These are phyloP conservation scores for Drosophila repletoides DNA, from an alignment of 1,140 invertebrate species.

Conservation along the genomic window DNA sequence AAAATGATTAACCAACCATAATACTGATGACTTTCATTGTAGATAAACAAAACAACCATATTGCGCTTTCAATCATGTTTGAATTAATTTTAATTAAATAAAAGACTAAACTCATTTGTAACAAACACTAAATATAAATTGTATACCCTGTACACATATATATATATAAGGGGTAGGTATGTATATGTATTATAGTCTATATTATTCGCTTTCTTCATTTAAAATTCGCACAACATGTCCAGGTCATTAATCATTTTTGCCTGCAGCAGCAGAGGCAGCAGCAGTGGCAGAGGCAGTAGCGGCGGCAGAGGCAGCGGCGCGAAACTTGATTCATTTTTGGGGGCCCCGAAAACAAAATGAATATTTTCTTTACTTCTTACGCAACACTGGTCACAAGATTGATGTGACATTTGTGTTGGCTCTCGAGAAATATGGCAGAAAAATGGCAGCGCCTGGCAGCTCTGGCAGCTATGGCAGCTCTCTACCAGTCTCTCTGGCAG, in stretches of 20 bases:
- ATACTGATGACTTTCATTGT: not conserved
- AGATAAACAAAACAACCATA: not conserved
- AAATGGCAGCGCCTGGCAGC: constrained; percentile 68
- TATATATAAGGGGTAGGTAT: too few species aligned
- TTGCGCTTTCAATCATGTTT: not conserved
- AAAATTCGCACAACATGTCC: constrained; percentile 60
- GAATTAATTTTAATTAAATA: constrained; percentile 5
- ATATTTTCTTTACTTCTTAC: constrained; percentile 76
- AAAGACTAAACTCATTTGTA: not conserved
- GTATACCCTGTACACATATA: not conserved
- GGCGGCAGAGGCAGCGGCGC: constrained; percentile 5
- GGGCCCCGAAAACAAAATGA: constrained; percentile 58
- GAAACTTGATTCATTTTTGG: constrained; percentile 63
- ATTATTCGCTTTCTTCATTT: constrained; percentile 37
- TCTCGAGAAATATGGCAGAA: constrained; percentile 63
- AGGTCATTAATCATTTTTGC: constrained; percentile 67
- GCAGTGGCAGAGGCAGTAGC: too few species aligned
- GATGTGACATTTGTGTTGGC: constrained; percentile 78
- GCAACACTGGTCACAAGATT: constrained; percentile 77
- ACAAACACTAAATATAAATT: not conserved
- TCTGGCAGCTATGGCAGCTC: constrained; percentile 1
- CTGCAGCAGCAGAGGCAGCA: constrained; percentile 25
- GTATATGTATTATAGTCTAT: not conserved
- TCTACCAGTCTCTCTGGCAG: not conserved
- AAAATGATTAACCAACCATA: not conserved